Base-by-base conservation (phyloP, 2,888 invertebrate genomes). In the Caenorhabditis sp. region DNA sequence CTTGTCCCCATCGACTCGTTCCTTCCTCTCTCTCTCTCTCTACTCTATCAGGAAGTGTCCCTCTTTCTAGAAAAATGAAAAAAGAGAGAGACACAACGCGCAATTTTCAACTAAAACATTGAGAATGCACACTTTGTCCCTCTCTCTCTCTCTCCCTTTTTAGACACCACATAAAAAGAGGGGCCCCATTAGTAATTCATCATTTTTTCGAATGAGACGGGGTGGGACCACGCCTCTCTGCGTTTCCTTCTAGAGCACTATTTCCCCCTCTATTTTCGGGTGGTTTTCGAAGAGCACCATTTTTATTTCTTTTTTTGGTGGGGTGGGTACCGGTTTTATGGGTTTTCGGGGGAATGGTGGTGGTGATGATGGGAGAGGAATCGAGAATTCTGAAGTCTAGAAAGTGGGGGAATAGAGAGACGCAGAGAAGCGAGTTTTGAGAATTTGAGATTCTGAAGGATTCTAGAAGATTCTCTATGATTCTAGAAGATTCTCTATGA, bases 161-260 rank as follows among this genome's bases (percentile, higher is more conserved):
- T 31, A 31, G 31, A 31, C 31, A n/a, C 7, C 31, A 38, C 54
- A 19, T 28, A 56, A 56, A 54, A 38, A 31, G 22, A 24, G 26
- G 2, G 64, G 28, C 26, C 24, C 26, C 77, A 77, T 77, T 77
- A 77, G 77, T 77, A 77, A 77, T 77, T 77, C 77, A 77, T 77
- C 77, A 77, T 77, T 77, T 77, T 66, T 49, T 22, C 38, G n/a
- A 24, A 28, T 14, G 69, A 41, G n/a, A n/a, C n/a, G n/a, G n/a
- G n/a, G n/a, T 64, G 59, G 31, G 66, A n/a, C 75, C 19, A 28
- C 66, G 16, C 14, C 35, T 8, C 22, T 35, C 47, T 38, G 49
- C 68, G n/a, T 58, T 47, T 61, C 66, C 26, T 41, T 49, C 38
- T 56, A n/a, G 6, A n/a, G n/a, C n/a, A n/a, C n/a, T n/a, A n/a